These are phyloP conservation scores for Gortyna flavago DNA, from an alignment of 2,888 invertebrate genomes.

Conservation along the genomic window DNA sequence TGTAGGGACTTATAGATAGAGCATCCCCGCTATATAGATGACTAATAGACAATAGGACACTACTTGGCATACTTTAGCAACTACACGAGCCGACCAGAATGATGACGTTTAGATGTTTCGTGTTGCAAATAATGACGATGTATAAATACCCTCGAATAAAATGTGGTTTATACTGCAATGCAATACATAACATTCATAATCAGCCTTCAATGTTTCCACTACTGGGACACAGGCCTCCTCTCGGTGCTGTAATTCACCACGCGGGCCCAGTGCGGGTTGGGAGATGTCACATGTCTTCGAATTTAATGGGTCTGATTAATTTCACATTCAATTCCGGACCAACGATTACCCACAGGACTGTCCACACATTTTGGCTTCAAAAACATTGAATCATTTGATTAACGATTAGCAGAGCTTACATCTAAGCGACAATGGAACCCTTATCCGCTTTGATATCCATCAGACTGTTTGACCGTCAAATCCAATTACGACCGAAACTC, in stretches of 20 bases:
- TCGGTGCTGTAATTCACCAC: too few relatives aligned
- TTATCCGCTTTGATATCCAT: slow-evolving; percentile 55
- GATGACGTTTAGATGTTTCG: background rate
- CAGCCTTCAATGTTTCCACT: too few relatives aligned
- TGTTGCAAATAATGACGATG: background rate
- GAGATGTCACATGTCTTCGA: too few relatives aligned
- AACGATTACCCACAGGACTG: background rate
- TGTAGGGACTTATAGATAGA: background rate
- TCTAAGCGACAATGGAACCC: slow-evolving; percentile 45
- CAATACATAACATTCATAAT: background rate
- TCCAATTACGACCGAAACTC: slow-evolving; percentile 42
- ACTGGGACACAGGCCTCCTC: too few relatives aligned
- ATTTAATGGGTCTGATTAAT: too few relatives aligned
- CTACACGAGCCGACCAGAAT: background rate
- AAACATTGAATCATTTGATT: slow-evolving; percentile 48
- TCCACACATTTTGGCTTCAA: slow-evolving; percentile 11
- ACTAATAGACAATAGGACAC: background rate
- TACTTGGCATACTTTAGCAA: background rate
- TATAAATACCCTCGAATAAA: background rate
- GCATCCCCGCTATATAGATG: background rate
- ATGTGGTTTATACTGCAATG: background rate
- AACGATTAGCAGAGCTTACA: slow-evolving; percentile 36
- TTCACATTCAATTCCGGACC: background rate
- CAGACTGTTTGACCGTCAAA: slow-evolving; percentile 51
- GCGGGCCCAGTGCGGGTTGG: too few relatives aligned